Base-by-base conservation (phyloP, 2,797 vertebrate genomes). In the Chelmon rostratus region DNA sequence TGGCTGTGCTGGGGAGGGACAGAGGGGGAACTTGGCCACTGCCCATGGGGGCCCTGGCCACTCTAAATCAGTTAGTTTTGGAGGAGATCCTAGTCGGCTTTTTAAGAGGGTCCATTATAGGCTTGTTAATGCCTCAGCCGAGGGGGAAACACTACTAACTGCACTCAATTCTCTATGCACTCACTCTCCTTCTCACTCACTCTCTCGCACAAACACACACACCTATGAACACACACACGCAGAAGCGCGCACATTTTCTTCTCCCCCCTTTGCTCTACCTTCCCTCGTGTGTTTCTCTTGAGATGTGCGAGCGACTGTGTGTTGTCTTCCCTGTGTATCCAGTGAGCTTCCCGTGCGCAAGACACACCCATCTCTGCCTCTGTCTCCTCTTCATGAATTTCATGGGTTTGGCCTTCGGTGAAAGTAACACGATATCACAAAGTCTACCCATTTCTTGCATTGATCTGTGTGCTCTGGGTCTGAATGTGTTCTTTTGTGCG, bases 11-110 rank as follows among this genome's bases (percentile, higher is more conserved):
- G 86, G 91, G 89, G 90, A 90, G 85, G 92, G 91, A 91, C 85
- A 73, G 73, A 79, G 89, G 76, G 86, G 86, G 84, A 88, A 91
- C 89, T 95, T 96, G 95, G 94, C 94, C 93, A 86, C 91, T 92
- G 92, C 92, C 92, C 86, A 93, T 72, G 82, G 91, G 91, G 91
- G 88, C 88, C 87, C 84, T 81, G 91, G 92, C 89, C 93, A 92
- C 92, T 93, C 93, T 94, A 94, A 95, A 95, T 95, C 95, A 95
- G 95, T 96, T 96, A 94, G 94, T 96, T 96, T 96, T 96, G 95
- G 96, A 96, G 94, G 91, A 91, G 94, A 95, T 96, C 95, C 95
- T 95, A 95, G 94, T 93, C 91, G 89, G 92, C 91, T 93, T 91
- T 94, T 94, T 94, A 93, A 94, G 92, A 95, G 91, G 93, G 88